These are phyloP conservation scores for Catharus ustulatus DNA, from an alignment of 2,797 vertebrate species.

Conservation along the genomic window DNA sequence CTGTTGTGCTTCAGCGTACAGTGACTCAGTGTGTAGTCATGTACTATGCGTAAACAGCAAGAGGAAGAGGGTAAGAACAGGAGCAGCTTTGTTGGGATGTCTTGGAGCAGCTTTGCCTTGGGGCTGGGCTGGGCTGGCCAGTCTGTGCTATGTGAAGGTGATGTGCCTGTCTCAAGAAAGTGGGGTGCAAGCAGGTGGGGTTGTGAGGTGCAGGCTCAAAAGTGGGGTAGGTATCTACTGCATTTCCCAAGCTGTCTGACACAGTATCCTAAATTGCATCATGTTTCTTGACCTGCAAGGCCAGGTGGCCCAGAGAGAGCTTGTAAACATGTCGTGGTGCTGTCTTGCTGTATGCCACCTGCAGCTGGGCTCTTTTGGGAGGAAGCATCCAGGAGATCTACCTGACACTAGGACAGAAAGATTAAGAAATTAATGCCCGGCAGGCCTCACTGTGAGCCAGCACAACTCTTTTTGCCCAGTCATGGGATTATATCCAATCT, in stretches of 20 bases:
- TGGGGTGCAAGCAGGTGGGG: neutral
- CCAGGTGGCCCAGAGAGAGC: neutral
- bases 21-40: conserved; percentile 54
- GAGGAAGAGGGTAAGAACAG: neutral
- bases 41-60: conserved; percentile 23
- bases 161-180: neutral
- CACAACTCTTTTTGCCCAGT: neutral
- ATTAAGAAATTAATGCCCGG: neutral
- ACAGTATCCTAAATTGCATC: neutral
- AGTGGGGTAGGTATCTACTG: neutral
- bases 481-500: neutral
- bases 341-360: neutral
- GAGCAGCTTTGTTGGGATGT: neutral
- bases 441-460: neutral
- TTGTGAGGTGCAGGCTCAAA: neutral
- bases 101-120: neutral
- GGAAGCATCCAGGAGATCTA: neutral
- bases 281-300: neutral
- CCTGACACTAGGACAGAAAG: neutral
- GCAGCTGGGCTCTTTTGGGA: neutral
- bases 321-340: rapidly evolving
- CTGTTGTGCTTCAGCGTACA: neutral
- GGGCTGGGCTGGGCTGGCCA: neutral
- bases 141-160: neutral
- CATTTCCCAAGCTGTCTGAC: neutral